These are phyloP conservation scores for Cantharis rustica DNA, from an alignment of 2,888 invertebrate species.

Conservation along the genomic window DNA sequence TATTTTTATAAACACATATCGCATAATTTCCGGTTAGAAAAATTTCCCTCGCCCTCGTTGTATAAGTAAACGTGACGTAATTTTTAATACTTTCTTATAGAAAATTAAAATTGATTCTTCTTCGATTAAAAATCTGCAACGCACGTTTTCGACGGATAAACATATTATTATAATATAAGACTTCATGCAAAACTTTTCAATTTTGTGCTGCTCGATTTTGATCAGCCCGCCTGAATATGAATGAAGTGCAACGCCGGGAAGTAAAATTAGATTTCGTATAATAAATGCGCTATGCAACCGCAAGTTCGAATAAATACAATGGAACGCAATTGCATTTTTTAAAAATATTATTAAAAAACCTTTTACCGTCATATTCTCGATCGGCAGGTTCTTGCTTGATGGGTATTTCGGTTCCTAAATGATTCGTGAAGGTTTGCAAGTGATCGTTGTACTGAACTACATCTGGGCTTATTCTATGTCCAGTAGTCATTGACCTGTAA, in stretches of 20 bases:
- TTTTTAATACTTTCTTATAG: conserved; percentile 49
- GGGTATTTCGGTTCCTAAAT: conserved; percentile 36
- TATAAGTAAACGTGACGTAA: conserved; percentile 47
- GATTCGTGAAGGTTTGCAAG: conserved; percentile 13
- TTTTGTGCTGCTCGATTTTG: conserved; percentile 24
- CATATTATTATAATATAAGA: conserved; percentile 47
- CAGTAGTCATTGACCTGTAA: conserved; percentile 19
- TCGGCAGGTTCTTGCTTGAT: conserved; percentile 53
- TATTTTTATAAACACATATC: conserved; percentile 6
- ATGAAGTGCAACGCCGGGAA: conserved; percentile 20
- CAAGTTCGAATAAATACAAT: background rate
- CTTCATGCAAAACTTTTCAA: conserved; percentile 35
- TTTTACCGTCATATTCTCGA: conserved; percentile 48
- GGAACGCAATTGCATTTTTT: background rate
- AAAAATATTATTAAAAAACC: background rate
- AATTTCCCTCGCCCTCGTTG: conserved; percentile 33
- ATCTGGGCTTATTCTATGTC: background rate
- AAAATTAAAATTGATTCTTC: conserved; percentile 58
- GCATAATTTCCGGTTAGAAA: conserved; percentile 36
- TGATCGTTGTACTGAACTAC: conserved; percentile 19
- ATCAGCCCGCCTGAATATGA: conserved; percentile 20
- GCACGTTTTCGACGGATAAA: conserved; percentile 49
- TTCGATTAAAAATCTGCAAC: conserved; percentile 52
- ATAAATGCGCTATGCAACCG: conserved; percentile 7
- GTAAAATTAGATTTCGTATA: conserved; percentile 22